Evolutionary conservation across 2,113 vertebrate genomes (phyloP).

Genomic region (Accipiter cooperii): DNA sequence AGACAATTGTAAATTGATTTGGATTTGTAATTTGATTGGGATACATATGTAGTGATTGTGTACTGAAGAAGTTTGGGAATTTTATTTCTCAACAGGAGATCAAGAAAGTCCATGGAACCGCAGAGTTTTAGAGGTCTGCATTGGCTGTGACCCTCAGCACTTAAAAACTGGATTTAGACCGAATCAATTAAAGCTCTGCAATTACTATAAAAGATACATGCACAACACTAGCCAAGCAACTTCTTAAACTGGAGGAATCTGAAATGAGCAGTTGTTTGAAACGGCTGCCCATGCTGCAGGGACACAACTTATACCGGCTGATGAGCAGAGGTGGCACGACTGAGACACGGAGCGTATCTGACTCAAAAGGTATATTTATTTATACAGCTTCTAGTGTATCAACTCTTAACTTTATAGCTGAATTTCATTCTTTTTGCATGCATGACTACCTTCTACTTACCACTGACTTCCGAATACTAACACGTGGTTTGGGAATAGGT

Average conservation of each 20-base stretch:
- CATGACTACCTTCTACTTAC: constrained; percentile 73
- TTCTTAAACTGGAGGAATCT: background rate
- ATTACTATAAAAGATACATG: background rate
- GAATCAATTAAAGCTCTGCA: background rate
- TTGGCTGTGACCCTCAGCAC: background rate
- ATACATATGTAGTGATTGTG: rapidly evolving
- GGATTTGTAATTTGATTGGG: background rate
- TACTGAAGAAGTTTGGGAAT: background rate
- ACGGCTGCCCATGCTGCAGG: background rate
- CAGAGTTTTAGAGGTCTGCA: background rate
- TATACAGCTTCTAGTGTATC: background rate
- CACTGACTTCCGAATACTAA: constrained; percentile 98
- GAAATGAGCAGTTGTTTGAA: background rate
- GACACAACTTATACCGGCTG: background rate
- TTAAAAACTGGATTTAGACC: background rate
- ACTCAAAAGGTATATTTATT: background rate
- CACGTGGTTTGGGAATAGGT: constrained; percentile 94
- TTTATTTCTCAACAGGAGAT: background rate
- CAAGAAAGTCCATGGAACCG: background rate
- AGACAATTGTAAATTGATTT: background rate
- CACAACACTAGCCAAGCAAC: background rate
- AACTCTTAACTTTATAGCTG: background rate
- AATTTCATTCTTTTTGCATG: background rate
- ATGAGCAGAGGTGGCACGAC: background rate
- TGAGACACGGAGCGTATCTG: background rate